Conservation (phyloP, 2,113 vertebrate species). For the Amblyornis subalaris region DNA sequence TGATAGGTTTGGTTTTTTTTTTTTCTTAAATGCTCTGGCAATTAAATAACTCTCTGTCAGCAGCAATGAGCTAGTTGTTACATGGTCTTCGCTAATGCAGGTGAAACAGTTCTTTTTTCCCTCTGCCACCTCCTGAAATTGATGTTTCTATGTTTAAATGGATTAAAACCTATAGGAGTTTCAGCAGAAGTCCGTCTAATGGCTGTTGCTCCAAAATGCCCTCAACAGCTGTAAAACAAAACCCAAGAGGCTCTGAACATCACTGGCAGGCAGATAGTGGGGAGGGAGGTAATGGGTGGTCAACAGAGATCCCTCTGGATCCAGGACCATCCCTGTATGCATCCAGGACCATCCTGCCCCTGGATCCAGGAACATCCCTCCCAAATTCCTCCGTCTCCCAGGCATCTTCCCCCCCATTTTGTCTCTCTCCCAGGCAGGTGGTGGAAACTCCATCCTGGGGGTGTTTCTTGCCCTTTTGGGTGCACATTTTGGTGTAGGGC, state of each 20-base stretch:
- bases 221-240: slow-evolving; percentile 37
- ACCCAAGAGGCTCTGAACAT: neutral
- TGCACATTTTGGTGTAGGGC: neutral
- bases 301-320: neutral
- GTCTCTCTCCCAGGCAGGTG: rapidly evolving
- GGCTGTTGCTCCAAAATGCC: slow-evolving; percentile 14
- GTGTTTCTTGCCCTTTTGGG: neutral
- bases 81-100: slow-evolving; percentile 15
- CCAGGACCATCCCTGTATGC: neutral
- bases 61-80: slow-evolving; percentile 2
- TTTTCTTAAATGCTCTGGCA: neutral
- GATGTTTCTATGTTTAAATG: slow-evolving; percentile 12
- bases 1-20: neutral
- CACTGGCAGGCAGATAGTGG: neutral
- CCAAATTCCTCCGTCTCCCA: neutral
- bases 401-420: neutral
- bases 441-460: neutral
- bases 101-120: neutral
- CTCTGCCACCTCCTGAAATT: neutral
- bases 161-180: slow-evolving; percentile 12
- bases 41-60: slow-evolving; percentile 59
- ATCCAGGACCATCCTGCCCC: neutral
- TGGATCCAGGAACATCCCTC: neutral
- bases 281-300: neutral
- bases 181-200: neutral